A percentile compares a stretch with the other conserved stretches of the same genome.
Conservation (phyloP, 2,797 vertebrate genomes). For the Lepilemur septentrionalis region DNA sequence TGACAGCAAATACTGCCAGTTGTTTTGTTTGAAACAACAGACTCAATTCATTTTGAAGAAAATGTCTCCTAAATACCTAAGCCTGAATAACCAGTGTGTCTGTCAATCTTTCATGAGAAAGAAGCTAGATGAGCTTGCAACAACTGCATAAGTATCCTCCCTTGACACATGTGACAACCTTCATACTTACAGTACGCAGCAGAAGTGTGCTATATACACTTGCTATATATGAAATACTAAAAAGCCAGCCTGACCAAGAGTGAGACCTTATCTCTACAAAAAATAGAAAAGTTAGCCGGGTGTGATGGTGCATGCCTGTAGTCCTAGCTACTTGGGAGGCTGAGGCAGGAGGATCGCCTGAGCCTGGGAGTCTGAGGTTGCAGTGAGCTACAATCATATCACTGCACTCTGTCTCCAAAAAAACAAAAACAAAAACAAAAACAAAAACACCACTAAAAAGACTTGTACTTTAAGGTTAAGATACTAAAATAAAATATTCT, state of each 20-base stretch:
- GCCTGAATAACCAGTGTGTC: not conserved
- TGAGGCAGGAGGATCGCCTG: no score
- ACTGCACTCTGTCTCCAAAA: no score
- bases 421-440: no score
- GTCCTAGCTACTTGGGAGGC: no score
- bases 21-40: not conserved
- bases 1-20: not conserved
- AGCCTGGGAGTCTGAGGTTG: no score
- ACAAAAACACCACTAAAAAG: not conserved
- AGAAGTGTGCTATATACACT: not conserved
- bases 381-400: no score
- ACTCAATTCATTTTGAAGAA: slow-evolving; percentile 13
- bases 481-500: not conserved
- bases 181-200: not conserved
- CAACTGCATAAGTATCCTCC: not conserved
- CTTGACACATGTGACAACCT: not conserved
- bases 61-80: not conserved
- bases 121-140: not conserved
- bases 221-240: not conserved
- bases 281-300: not conserved
- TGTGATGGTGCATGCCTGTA: no score
- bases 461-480: not conserved
- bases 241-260: not conserved
- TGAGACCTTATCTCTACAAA: not conserved
- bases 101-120: not conserved